Evolutionary conservation across 1,140 invertebrate species (phyloP).

Genomic region (Apis dorsata): DNA sequence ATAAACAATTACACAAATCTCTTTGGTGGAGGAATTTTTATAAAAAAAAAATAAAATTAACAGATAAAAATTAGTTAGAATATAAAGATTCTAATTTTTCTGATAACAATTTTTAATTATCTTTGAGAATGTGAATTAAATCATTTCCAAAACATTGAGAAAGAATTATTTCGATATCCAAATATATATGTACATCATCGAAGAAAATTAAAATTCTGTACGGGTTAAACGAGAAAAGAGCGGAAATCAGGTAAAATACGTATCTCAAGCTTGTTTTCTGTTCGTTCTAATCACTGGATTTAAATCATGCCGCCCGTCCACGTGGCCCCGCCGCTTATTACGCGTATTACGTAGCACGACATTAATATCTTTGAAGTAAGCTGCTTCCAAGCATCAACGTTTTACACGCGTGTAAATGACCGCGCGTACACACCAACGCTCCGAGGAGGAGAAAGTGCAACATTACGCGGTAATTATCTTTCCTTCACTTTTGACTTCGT

Average conservation of each 20-base stretch:
- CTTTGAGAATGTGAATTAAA: no score
- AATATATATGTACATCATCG: no score
- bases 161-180: no score
- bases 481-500: constrained; percentile 56
- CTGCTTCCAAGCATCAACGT: constrained; percentile 52
- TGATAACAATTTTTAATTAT: no score
- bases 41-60: no score
- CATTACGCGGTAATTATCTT: constrained; percentile 60
- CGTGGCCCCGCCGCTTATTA: constrained; percentile 29
- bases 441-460: constrained; percentile 53
- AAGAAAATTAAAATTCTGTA: background rate
- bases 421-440: constrained; percentile 38
- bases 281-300: constrained; percentile 45
- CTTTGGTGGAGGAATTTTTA: no score
- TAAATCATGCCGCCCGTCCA: constrained; percentile 34
- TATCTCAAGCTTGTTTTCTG: constrained; percentile 4
- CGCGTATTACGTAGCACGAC: constrained; percentile 51
- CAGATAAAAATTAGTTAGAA: no score
- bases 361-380: constrained; percentile 53
- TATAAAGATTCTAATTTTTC: no score
- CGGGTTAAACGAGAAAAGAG: background rate
- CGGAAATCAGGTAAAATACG: background rate
- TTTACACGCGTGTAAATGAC: constrained; percentile 57
- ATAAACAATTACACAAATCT: no score
- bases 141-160: no score